Conservation (phyloP, 2,113 vertebrate genomes). For the Centrocercus urophasianus region DNA sequence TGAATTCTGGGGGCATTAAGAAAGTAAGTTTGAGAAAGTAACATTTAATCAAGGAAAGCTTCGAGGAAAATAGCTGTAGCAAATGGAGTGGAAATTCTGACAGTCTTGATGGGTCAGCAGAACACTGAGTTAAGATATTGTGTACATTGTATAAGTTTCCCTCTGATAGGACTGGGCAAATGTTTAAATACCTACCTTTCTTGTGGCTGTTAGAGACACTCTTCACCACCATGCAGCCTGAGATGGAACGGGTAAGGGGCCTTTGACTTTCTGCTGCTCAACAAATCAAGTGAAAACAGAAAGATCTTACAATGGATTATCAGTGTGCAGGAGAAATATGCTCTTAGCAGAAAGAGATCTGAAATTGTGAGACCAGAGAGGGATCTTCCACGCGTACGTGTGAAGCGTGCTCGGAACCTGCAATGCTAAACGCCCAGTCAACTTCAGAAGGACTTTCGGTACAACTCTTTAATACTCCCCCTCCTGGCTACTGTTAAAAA, state of each 20-base stretch:
- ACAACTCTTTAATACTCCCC: background rate
- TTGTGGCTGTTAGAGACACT: background rate
- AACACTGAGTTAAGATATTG: background rate
- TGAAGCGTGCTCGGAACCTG: background rate
- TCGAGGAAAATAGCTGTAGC: background rate
- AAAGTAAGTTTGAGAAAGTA: background rate
- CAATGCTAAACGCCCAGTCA: background rate
- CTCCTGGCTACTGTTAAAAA: background rate
- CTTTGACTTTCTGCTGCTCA: background rate
- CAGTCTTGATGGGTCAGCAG: background rate
- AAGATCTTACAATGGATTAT: background rate
- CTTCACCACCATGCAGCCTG: accelerated
- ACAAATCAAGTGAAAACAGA: background rate
- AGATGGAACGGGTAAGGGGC: background rate
- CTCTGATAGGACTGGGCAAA: background rate
- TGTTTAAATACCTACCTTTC: background rate
- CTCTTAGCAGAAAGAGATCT: background rate
- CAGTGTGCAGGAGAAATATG: background rate
- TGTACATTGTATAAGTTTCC: background rate
- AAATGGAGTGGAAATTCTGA: background rate
- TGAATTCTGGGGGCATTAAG: background rate
- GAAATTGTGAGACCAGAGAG: background rate
- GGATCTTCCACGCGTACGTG: background rate
- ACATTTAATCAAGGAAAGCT: background rate
- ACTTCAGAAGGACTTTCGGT: background rate